Percentiles rank a stretch among this genome's conserved stretches.
phyloP scores from a whole-genome alignment of 2,113 vertebrate genomes.

The cat (Felis catus) region F.catus_Fca126_mat1.0 CM031413.1:9961001-9961500 shows the following conservation, averaged over 20 bases:
- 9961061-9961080: constrained; percentile 88
- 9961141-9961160: constrained; percentile 75
- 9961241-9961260: neutral
- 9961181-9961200: constrained; percentile 75
- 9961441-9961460: constrained; percentile 81
- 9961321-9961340: constrained; percentile 78
- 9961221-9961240: constrained; percentile 57
- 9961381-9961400: constrained; percentile 75
- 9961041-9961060: constrained; percentile 85
- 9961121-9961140: constrained; percentile 71
- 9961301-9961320: constrained; percentile 75
- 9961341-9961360: constrained; percentile 78
- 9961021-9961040: constrained; percentile 85
- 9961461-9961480: constrained; percentile 77
- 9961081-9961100: constrained; percentile 80
- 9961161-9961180: constrained; percentile 74
- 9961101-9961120: constrained; percentile 75
- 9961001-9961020: constrained; percentile 79
- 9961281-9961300: constrained; percentile 72
- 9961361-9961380: constrained; percentile 81
- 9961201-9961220: constrained; percentile 74
- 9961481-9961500: constrained; percentile 74
- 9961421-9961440: constrained; percentile 76
- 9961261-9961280: constrained; percentile 64
- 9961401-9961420: constrained; percentile 76